Conservation (phyloP, 2,113 vertebrate species). For the Merops nubicus region DNA sequence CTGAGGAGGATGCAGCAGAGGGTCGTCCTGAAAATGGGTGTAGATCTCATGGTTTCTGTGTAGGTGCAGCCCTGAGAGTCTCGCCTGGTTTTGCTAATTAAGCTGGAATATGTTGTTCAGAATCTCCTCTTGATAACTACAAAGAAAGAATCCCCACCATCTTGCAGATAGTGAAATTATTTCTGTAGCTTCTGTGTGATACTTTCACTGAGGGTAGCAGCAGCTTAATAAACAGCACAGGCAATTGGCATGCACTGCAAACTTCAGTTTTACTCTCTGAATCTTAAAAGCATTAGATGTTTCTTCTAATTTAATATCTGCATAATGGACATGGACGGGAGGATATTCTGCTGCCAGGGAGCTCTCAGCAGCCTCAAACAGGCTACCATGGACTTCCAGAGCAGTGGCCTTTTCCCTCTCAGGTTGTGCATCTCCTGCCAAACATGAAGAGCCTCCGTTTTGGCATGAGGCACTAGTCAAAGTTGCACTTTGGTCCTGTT, state of each 20-base stretch:
- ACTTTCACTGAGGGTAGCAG: conserved; percentile 13
- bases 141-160: not conserved
- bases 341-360: not conserved
- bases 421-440: not conserved
- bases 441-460: not conserved
- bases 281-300: conserved; percentile 53
- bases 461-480: not conserved
- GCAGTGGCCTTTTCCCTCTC: not conserved
- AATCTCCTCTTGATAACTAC: not conserved
- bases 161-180: not conserved
- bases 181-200: not conserved
- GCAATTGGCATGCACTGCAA: not conserved
- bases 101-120: not conserved
- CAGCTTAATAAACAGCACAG: conserved; percentile 14
- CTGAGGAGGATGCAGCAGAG: not conserved
- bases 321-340: conserved; percentile 15
- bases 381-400: not conserved
- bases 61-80: not conserved
- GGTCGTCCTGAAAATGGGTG: not conserved
- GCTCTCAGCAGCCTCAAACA: not conserved
- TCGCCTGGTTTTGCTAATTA: not conserved
- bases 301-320: conserved; percentile 49
- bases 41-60: not conserved
- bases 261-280: conserved; percentile 34
- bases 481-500: not conserved